Conservation (phyloP, 2,113 vertebrate genomes). For the Montifringilla adamsi region DNA sequence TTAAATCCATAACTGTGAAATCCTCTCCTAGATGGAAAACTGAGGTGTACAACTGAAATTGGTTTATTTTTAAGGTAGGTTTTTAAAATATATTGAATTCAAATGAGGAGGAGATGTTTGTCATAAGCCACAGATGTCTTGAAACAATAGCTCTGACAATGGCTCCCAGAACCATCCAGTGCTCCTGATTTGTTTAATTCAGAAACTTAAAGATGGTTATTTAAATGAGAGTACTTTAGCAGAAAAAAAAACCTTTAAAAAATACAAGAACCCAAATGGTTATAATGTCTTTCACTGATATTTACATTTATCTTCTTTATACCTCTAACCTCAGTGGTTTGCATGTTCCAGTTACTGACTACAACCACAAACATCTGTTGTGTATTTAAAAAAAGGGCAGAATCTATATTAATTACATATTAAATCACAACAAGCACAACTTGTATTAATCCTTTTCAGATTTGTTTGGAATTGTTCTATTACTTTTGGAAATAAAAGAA, state of each 20-base stretch:
- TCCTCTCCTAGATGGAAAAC: background rate
- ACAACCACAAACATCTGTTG: slow-evolving; percentile 43
- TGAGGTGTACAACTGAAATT: background rate
- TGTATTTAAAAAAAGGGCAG: background rate
- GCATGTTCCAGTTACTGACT: background rate
- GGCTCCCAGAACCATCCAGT: background rate
- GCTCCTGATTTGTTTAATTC: background rate
- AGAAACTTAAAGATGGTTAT: background rate
- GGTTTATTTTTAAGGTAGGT: slow-evolving; percentile 7
- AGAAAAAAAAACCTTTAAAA: background rate
- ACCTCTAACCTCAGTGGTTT: background rate
- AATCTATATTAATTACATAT: background rate
- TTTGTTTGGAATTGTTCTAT: background rate
- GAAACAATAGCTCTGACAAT: background rate
- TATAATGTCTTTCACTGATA: background rate
- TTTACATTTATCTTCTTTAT: background rate
- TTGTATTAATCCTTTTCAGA: background rate
- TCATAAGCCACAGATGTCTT: background rate
- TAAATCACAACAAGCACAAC: slow-evolving; percentile 1
- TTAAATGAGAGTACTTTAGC: background rate
- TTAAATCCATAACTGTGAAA: background rate
- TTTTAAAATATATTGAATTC: slow-evolving; percentile 6
- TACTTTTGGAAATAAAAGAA: background rate
- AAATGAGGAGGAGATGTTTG: background rate
- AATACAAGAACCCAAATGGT: background rate